A percentile compares a stretch with the other conserved stretches of the same genome.
Conservation (phyloP, 2,113 vertebrate species). For the Spea bombifrons region DNA sequence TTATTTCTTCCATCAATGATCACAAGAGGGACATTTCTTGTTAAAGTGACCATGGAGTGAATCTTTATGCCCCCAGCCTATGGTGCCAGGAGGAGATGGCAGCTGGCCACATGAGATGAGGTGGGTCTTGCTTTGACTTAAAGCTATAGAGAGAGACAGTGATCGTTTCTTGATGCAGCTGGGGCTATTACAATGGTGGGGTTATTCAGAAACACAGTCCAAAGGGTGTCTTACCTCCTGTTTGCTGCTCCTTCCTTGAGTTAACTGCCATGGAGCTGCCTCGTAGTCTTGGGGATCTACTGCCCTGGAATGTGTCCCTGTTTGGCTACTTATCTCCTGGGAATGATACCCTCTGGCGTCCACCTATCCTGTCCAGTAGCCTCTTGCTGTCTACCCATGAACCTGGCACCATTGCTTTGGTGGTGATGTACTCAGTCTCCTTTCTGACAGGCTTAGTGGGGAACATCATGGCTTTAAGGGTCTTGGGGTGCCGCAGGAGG, state of each 20-base stretch:
- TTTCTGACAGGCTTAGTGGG: slow-evolving; percentile 59
- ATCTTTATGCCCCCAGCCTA: too few species aligned
- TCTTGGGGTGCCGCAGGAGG: slow-evolving; percentile 51
- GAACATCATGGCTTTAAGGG: slow-evolving; percentile 61
- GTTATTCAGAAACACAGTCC: neutral
- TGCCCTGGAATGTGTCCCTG: slow-evolving; percentile 54
- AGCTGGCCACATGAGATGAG: neutral
- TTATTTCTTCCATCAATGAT: neutral
- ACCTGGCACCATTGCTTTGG: slow-evolving; percentile 59
- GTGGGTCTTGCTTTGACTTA: neutral
- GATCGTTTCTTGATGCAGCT: too few species aligned
- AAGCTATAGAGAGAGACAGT: too few species aligned
- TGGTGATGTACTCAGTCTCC: slow-evolving; percentile 61
- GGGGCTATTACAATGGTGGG: neutral
- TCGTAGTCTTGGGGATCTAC: slow-evolving; percentile 36
- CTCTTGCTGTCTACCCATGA: slow-evolving; percentile 62
- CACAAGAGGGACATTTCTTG: neutral
- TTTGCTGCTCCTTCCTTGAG: neutral
- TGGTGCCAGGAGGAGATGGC: neutral
- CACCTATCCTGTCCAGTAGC: slow-evolving; percentile 51
- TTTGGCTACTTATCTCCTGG: slow-evolving; percentile 33
- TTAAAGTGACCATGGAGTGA: neutral
- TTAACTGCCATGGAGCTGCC: slow-evolving; percentile 14
- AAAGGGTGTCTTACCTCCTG: neutral
- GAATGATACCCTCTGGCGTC: slow-evolving; percentile 50